These are phyloP conservation scores for Stegodyphus dumicola DNA, from an alignment of 1,140 invertebrate species.

Conservation along the genomic window DNA sequence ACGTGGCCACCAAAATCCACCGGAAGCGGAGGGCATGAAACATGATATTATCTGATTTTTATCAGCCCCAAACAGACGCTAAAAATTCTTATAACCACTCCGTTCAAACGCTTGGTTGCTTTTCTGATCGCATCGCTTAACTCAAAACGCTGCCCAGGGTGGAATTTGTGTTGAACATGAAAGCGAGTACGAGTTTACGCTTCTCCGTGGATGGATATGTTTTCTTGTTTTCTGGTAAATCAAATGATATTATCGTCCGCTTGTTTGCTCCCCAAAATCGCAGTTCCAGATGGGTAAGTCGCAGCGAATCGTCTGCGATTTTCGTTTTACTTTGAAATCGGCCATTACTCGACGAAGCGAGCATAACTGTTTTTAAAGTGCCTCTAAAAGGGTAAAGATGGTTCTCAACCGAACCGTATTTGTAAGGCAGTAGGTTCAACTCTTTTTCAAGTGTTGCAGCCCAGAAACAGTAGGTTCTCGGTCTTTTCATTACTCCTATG, in stretches of 20 bases:
- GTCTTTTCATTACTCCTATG: too few species aligned
- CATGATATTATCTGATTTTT: slow-evolving; percentile 46
- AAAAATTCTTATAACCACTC: slow-evolving; percentile 10
- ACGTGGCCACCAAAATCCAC: neutral
- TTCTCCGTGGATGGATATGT: neutral
- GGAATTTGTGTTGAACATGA: too few species aligned
- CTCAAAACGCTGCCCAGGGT: neutral
- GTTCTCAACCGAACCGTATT: too few species aligned
- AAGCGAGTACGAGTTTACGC: neutral
- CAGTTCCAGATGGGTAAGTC: slow-evolving; percentile 10
- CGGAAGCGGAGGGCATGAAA: slow-evolving; percentile 22
- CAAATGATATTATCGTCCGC: slow-evolving; percentile 17
- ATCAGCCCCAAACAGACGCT: slow-evolving; percentile 13
- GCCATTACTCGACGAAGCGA: too few species aligned
- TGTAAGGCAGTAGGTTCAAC: too few species aligned
- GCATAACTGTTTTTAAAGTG: too few species aligned
- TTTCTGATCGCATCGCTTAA: slow-evolving; percentile 6
- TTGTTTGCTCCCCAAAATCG: slow-evolving; percentile 6
- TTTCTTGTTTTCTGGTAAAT: slow-evolving; percentile 3
- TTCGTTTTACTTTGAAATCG: too few species aligned
- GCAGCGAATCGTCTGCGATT: too few species aligned
- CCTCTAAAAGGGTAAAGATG: too few species aligned
- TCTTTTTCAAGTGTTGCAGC: too few species aligned
- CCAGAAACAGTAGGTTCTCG: too few species aligned
- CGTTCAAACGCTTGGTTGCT: neutral